Evolutionary conservation across 1,140 invertebrate species (phyloP), one percentile per base, ranked within the genome.

Genomic region (Anthonomus grandis): DNA sequence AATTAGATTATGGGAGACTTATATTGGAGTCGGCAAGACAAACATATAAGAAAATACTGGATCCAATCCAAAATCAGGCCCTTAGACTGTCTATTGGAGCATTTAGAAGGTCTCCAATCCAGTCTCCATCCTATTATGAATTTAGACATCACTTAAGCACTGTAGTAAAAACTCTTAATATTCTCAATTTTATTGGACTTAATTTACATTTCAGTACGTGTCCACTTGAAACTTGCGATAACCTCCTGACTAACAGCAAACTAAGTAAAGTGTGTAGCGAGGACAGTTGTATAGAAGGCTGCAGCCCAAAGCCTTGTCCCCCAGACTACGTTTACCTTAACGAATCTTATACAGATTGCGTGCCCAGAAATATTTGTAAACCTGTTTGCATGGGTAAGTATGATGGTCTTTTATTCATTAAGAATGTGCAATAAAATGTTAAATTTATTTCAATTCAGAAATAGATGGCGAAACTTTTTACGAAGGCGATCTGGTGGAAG

Each of bases 181-280:
- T n/a, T n/a, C n/a, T n/a, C n/a, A n/a, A n/a, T n/a, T n/a, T n/a
- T n/a, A n/a, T n/a, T n/a, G n/a, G n/a, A n/a, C n/a, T 13, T 38
- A n/a, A 38, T 38, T 38, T 38, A 38, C 17, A n/a, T 13, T 36
- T 93, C 4, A 82, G 86, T 0, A 80, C 88, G 1, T 95, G 92
- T 69, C 89, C 90, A 0, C 75, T 80, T 2, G 83, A 88, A 70
- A 94, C 89, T 0, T 95, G 92, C 67, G 87, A 93, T 54, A 91
- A 91, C 67, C 75, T 84, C n/a, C 74, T 85, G 17, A 78, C 81
- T 81, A 86, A 53, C 71, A 70, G 3, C 73, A 83, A 42, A 66
- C 76, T 25, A 76, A 81, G 22, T 71, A 79, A 49, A 74, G 57
- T 83, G 42, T 93, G 90, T 64, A 76, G 79, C 17, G 77, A 84